Percentiles rank a stretch among this genome's conserved stretches.
These are phyloP conservation scores for Phenganax marumi DNA, from an alignment of 92 coral and sea anemone species.

Conservation along the genomic window DNA sequence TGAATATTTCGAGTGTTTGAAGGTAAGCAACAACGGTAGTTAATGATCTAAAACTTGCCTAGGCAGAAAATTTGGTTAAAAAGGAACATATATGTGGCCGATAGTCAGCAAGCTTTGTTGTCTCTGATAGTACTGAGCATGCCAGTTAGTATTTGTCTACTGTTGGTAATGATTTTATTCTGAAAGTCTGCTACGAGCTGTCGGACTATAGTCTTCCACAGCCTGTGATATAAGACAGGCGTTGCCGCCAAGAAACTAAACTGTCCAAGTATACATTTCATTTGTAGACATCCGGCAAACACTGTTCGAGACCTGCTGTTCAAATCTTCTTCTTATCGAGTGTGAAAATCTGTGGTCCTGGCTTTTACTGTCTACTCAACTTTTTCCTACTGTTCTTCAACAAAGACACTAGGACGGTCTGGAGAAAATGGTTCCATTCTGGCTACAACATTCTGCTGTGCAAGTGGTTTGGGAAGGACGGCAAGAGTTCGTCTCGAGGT, in stretches of 20 bases:
- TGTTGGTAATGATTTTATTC: no score
- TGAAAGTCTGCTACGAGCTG: no score
- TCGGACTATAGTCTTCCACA: no score
- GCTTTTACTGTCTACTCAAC: slow-evolving; percentile 77
- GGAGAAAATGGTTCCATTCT: slow-evolving; percentile 60
- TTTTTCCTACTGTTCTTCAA: slow-evolving; percentile 79
- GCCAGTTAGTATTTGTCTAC: no score
- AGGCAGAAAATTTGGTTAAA: no score
- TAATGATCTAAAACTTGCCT: no score
- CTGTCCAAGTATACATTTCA: neutral
- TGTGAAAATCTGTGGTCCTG: slow-evolving; percentile 71
- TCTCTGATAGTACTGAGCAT: no score
- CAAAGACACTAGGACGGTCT: slow-evolving; percentile 85
- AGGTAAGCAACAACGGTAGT: slow-evolving; percentile 53
- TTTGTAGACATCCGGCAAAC: slow-evolving; percentile 42
- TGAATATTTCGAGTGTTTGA: slow-evolving; percentile 70
- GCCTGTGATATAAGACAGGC: no score
- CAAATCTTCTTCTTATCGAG: slow-evolving; percentile 54
- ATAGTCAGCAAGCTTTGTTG: no score
- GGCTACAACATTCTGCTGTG: slow-evolving; percentile 22
- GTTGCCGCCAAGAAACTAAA: neutral
- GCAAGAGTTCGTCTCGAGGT: neutral
- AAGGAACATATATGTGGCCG: no score
- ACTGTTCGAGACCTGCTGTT: slow-evolving; percentile 63
- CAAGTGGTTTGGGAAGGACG: neutral